Evolutionary conservation across 1,140 invertebrate genomes (phyloP).

Genomic region (Hyposmocoma kahamanoa): DNA sequence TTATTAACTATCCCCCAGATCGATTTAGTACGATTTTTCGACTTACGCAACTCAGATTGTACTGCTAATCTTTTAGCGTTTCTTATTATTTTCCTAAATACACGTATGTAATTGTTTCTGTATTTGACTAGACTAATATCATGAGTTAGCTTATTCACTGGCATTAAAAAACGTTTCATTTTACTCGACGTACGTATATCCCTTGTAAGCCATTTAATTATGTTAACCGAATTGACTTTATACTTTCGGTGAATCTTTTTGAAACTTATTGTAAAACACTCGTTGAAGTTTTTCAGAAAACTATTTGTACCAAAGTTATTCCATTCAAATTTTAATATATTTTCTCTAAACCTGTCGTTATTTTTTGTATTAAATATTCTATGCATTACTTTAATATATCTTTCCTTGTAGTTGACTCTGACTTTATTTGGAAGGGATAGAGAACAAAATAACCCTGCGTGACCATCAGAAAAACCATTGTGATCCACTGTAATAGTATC

Average conservation of each 20-base stretch:
- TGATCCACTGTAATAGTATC: not conserved
- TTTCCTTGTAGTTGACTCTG: not conserved
- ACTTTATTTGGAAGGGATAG: not conserved
- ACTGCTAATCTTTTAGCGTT: constrained; percentile 1
- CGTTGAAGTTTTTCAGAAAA: constrained; percentile 4
- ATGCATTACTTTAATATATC: not conserved
- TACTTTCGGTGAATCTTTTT: not conserved
- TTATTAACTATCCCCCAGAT: constrained; percentile 11
- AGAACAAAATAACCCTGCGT: constrained; percentile 1
- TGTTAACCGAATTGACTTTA: not conserved
- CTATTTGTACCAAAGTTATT: not conserved
- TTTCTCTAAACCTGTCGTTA: constrained; percentile 1
- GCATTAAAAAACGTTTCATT: constrained; percentile 8
- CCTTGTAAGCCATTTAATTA: constrained; percentile 7
- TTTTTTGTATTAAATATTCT: not conserved
- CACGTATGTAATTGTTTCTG: not conserved
- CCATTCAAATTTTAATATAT: not conserved
- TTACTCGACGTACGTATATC: constrained; percentile 9
- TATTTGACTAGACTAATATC: not conserved
- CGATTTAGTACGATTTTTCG: not conserved
- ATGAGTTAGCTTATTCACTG: not conserved
- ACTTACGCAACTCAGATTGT: too few species aligned
- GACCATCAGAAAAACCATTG: constrained; percentile 12
- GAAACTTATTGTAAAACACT: constrained; percentile 3
- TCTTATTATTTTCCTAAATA: constrained; percentile 11